Percentiles rank a stretch among this genome's conserved stretches.
Evolutionary conservation across 2,797 vertebrate species (phyloP).

Genomic region (Pyrocephalus nanus): DNA sequence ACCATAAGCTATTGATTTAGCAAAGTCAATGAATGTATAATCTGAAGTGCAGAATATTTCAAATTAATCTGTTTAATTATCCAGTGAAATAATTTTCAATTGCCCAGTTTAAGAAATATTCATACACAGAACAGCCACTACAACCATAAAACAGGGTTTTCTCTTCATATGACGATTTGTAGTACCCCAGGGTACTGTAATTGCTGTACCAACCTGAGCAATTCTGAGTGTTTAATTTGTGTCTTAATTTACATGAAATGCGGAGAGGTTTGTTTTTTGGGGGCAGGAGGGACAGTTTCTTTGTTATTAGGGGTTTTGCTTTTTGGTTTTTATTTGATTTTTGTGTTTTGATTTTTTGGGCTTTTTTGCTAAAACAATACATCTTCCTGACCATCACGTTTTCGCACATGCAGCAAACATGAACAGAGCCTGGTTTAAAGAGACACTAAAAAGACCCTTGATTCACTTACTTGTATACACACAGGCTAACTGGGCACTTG

Average conservation of each 20-base stretch:
- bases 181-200: background rate
- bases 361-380: background rate
- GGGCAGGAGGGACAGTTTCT: fast-evolving
- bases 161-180: background rate
- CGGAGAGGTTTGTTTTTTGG: background rate
- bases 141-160: background rate
- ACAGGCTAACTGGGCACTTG: background rate
- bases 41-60: background rate
- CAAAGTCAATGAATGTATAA: background rate
- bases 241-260: background rate
- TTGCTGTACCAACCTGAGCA: background rate
- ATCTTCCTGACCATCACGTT: background rate
- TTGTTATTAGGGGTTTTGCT: background rate
- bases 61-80: background rate
- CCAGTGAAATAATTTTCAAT: background rate
- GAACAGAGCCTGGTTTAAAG: background rate
- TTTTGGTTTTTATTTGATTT: background rate
- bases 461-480: background rate
- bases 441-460: background rate
- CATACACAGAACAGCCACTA: background rate
- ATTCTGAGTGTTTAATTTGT: background rate
- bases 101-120: background rate
- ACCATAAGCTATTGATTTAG: background rate
- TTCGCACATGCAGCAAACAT: background rate
- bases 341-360: fast-evolving